A percentile compares a stretch with the other conserved stretches of the same genome.
Conservation (phyloP, 2,888 invertebrate genomes). For the Escarpia spicata region DNA sequence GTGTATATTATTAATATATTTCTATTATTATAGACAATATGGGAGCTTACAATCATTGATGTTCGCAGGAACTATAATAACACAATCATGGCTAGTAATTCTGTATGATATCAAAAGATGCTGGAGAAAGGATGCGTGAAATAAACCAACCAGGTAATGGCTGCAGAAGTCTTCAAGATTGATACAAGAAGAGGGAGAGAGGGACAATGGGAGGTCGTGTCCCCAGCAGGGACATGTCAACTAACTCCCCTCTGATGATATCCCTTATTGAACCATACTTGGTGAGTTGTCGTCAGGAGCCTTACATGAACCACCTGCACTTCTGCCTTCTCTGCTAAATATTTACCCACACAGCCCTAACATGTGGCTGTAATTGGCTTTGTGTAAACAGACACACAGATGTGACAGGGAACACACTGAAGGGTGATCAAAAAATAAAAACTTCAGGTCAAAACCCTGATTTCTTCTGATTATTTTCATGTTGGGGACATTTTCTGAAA, state of each 20-base stretch:
- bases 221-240: slow-evolving; percentile 6
- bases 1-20: too few relatives aligned
- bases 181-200: not conserved
- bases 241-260: not conserved
- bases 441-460: too few relatives aligned
- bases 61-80: too few relatives aligned
- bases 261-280: not conserved
- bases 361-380: not conserved
- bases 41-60: too few relatives aligned
- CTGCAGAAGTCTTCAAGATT: not conserved
- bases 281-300: not conserved
- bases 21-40: too few relatives aligned
- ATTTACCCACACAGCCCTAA: not conserved
- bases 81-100: too few relatives aligned
- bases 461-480: too few relatives aligned
- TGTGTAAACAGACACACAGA: not conserved
- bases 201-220: not conserved
- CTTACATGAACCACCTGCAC: not conserved
- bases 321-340: not conserved
- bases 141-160: too few relatives aligned
- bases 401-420: not conserved
- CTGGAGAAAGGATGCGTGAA: too few relatives aligned
- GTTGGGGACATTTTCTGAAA: too few relatives aligned
- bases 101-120: too few relatives aligned
- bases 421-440: too few relatives aligned